phyloP scores from a whole-genome alignment of 1,140 invertebrate species.

The Cyclargus thomasi region DNA sequence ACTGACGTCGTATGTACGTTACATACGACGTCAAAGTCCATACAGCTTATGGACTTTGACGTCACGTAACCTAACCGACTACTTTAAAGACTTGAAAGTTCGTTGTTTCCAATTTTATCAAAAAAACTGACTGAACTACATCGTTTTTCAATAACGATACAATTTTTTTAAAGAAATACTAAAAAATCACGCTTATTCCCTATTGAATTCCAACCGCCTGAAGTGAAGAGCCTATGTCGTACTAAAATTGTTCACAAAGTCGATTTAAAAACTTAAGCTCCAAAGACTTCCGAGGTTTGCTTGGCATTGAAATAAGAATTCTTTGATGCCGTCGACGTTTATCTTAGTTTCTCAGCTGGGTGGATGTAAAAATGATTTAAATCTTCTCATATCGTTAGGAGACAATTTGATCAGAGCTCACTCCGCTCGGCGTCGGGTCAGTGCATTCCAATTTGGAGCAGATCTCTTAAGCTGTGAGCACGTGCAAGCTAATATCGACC shows the following conservation, averaged over 20 bases:
- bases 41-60: no score
- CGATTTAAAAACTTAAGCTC: neutral
- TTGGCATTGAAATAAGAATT: neutral
- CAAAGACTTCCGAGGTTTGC: neutral
- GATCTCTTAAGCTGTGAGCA: neutral
- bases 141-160: no score
- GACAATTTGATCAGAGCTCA: neutral
- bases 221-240: neutral
- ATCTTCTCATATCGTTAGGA: neutral
- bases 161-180: no score
- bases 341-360: neutral
- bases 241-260: neutral
- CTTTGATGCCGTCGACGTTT: neutral
- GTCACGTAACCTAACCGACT: no score
- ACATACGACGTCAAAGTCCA: no score
- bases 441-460: neutral
- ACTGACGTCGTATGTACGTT: no score
- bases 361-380: conserved; percentile 1
- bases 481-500: neutral
- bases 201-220: no score
- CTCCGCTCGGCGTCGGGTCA: neutral
- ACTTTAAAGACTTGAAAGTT: no score
- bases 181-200: no score
- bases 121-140: no score
- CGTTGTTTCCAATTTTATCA: no score